These are phyloP conservation scores for Gavia stellata DNA, from an alignment of 2,113 vertebrate genomes.

Conservation along the genomic window DNA sequence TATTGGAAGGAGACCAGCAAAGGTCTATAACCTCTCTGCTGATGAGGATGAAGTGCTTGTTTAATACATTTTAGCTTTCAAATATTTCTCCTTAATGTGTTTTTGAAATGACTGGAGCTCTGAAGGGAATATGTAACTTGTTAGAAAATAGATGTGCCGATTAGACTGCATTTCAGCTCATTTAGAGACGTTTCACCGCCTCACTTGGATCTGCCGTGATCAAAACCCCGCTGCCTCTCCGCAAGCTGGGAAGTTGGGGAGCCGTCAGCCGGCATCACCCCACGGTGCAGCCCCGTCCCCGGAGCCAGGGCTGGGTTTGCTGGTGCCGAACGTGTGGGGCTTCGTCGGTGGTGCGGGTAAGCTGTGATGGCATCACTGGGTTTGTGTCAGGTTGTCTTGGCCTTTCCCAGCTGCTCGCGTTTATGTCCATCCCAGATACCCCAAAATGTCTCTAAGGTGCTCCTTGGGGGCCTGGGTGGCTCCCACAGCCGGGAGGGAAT, in stretches of 20 bases:
- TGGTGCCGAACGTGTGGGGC: rapidly evolving
- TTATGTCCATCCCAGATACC: background rate
- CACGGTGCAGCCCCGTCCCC: rapidly evolving
- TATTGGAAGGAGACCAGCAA: conserved; percentile 23
- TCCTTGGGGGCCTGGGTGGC: background rate
- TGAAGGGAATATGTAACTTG: conserved; percentile 26
- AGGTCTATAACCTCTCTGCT: conserved; percentile 13
- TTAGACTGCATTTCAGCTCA: background rate
- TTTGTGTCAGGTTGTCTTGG: background rate
- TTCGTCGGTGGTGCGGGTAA: rapidly evolving
- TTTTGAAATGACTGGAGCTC: conserved; percentile 31
- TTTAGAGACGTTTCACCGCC: background rate
- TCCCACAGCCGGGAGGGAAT: rapidly evolving
- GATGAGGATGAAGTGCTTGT: conserved; percentile 39
- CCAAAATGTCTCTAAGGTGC: background rate
- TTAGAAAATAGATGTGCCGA: conserved; percentile 15
- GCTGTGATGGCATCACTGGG: background rate
- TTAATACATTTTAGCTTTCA: conserved; percentile 32
- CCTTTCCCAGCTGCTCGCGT: background rate
- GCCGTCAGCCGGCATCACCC: background rate
- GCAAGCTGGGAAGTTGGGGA: background rate
- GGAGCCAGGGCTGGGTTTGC: background rate
- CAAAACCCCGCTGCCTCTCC: background rate
- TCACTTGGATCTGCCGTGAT: background rate
- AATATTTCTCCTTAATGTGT: conserved; percentile 40